phyloP scores from a whole-genome alignment of 2,888 invertebrate genomes.

The Conops quadrifasciatus region DNA sequence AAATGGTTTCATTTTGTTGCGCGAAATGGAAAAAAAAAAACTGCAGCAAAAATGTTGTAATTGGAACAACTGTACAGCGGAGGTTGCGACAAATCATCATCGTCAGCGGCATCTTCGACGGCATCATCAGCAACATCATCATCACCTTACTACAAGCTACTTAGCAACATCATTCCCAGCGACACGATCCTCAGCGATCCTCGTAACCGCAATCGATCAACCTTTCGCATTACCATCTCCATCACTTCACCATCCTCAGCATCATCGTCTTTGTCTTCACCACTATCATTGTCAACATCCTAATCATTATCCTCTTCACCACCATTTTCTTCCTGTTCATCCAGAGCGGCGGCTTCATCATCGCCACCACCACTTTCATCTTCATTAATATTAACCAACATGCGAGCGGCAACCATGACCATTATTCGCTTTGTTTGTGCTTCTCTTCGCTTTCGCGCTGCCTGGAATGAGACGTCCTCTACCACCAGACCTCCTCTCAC shows the following conservation, averaged over 20 bases:
- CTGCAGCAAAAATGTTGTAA: slow-evolving; percentile 53
- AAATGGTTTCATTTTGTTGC: slow-evolving; percentile 54
- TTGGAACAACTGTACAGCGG: slow-evolving; percentile 60
- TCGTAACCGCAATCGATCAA: too few relatives aligned
- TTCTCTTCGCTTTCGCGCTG: too few relatives aligned
- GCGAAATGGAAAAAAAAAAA: slow-evolving; percentile 52
- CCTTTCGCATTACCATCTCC: too few relatives aligned
- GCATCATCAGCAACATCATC: not conserved
- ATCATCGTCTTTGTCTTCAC: not conserved
- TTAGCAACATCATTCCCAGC: too few relatives aligned
- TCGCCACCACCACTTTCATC: slow-evolving; percentile 7
- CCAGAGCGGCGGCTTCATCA: not conserved
- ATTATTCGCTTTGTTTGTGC: not conserved
- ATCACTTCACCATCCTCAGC: not conserved
- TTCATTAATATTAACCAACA: slow-evolving; percentile 7
- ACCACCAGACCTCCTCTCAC: too few relatives aligned
- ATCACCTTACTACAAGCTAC: too few relatives aligned
- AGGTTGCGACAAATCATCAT: slow-evolving; percentile 17
- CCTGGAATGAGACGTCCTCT: too few relatives aligned
- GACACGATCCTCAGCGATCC: too few relatives aligned
- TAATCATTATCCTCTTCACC: not conserved
- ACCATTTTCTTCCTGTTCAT: too few relatives aligned
- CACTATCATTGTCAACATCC: not conserved
- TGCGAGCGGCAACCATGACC: slow-evolving; percentile 14
- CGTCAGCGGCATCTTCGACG: not conserved